Base-by-base conservation (phyloP, 2,797 vertebrate species). In the Argya squamiceps region DNA sequence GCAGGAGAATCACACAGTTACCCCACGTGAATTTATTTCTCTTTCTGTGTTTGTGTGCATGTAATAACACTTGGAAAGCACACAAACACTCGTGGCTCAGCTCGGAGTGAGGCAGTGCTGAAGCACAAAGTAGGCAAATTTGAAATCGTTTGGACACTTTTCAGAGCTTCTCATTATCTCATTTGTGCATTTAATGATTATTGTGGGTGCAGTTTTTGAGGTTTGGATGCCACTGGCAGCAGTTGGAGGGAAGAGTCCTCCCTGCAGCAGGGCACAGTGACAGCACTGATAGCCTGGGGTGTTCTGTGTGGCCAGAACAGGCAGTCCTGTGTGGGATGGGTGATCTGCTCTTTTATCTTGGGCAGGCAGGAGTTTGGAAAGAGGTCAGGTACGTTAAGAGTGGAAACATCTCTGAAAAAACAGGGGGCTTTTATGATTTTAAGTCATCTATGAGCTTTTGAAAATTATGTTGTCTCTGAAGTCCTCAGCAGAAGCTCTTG, bases 141-240 rank as follows among this genome's bases (percentile, higher is more conserved):
- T 64, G n/a, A 80, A 83, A 84, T 43, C 26, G 46, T 67, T 76
- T 76, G 93, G 91, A 94, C 71, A 46, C 70, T 93, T 91, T 92
- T 80, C 81, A 90, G 88, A 93, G 83, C 59, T 77, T 74, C 74
- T 89, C 22, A 19, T 90, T 49, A 60, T 69, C 82, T 91, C 44
- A 46, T 87, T 76, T 93, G 70, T 88, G 58, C 46, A 20, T 82
- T 91, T 91, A 70, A 77, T 74, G 64, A 60, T 82, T 36, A 49
- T 49, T 69, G 70, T 10, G 16, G 67, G 59, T 20, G 49, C 30
- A 36, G 0, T 39, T 82, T 71, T 43, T 79, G 81, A 91, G 63
- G 67, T 70, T 70, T 95, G 80, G 70, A 44, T 93, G 77, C 65
- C 1, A 6, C 62, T 81, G 89, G 74, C 58, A 71, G 83, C 7